Conservation (phyloP, 2,888 invertebrate genomes). For the Epistrophella euchroma region DNA sequence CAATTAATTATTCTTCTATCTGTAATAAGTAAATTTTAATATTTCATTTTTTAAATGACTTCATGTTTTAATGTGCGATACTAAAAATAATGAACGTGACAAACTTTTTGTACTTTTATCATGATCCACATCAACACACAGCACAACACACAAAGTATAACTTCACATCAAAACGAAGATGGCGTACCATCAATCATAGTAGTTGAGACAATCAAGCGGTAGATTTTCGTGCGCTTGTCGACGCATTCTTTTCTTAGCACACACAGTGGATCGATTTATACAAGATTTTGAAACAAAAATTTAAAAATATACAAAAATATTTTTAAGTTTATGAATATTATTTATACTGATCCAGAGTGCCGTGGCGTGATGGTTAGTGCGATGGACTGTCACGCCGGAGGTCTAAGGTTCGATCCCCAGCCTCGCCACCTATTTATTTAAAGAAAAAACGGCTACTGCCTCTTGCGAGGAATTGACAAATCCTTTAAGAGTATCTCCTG, state of each 20-base stretch:
- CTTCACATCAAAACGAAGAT: conserved; percentile 45
- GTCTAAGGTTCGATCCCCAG: too few relatives aligned
- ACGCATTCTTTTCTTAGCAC: conserved; percentile 7
- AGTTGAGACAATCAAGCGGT: conserved; percentile 11
- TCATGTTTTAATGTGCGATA: background rate
- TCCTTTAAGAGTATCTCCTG: too few relatives aligned
- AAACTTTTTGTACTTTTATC: conserved; percentile 53
- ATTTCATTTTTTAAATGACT: background rate
- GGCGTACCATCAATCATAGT: conserved; percentile 52
- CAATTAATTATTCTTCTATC: too few relatives aligned
- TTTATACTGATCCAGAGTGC: too few relatives aligned
- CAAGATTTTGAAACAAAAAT: background rate
- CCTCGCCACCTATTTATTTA: too few relatives aligned
- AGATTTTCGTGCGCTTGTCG: conserved; percentile 36
- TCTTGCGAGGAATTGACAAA: too few relatives aligned
- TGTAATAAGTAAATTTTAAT: background rate
- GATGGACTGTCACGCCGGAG: too few relatives aligned
- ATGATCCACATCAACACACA: conserved; percentile 48
- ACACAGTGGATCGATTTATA: background rate
- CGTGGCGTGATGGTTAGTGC: too few relatives aligned
- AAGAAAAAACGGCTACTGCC: too few relatives aligned
- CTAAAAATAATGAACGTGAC: conserved; percentile 42
- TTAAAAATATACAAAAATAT: background rate
- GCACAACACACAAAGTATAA: conserved; percentile 48
- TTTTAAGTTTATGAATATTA: too few relatives aligned